These are phyloP conservation scores for Copidosoma floridanum DNA, from an alignment of 1,140 invertebrate genomes.

Conservation along the genomic window DNA sequence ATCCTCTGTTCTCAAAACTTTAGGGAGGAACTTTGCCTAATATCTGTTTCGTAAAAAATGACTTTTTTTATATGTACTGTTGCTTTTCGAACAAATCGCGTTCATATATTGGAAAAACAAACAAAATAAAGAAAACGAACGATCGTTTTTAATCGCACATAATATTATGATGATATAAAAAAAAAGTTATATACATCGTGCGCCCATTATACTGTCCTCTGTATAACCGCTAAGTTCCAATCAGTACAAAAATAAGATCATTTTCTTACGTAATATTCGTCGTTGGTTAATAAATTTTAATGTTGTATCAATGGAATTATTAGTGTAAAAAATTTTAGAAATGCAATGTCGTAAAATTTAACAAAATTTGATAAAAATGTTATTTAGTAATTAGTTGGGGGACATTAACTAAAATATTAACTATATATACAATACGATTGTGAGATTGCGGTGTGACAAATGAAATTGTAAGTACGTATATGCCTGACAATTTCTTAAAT, in stretches of 20 bases:
- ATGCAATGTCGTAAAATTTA: too few relatives aligned
- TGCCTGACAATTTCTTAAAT: conserved; percentile 13
- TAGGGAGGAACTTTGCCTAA: conserved; percentile 2
- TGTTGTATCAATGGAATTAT: too few relatives aligned
- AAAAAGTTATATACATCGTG: background rate
- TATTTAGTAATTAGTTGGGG: background rate
- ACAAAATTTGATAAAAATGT: too few relatives aligned
- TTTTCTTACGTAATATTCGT: too few relatives aligned
- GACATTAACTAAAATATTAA: background rate
- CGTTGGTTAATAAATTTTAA: too few relatives aligned
- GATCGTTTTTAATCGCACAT: background rate
- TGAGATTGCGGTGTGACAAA: background rate
- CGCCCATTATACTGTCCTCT: conserved; percentile 3
- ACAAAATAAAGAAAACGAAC: background rate
- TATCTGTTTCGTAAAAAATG: background rate
- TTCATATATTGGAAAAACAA: conserved; percentile 18
- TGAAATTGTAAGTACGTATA: conserved; percentile 18
- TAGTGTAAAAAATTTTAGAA: conserved; percentile 6
- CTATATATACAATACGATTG: background rate
- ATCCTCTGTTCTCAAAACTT: too few relatives aligned
- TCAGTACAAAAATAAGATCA: conserved; percentile 6
- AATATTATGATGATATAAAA: too few relatives aligned
- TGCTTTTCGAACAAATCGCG: conserved; percentile 9
- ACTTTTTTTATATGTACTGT: conserved; percentile 12
- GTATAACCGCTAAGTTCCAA: background rate